Evolutionary conservation across 2,797 vertebrate species (phyloP).

Genomic region (Hapalemur alaotrensis): DNA sequence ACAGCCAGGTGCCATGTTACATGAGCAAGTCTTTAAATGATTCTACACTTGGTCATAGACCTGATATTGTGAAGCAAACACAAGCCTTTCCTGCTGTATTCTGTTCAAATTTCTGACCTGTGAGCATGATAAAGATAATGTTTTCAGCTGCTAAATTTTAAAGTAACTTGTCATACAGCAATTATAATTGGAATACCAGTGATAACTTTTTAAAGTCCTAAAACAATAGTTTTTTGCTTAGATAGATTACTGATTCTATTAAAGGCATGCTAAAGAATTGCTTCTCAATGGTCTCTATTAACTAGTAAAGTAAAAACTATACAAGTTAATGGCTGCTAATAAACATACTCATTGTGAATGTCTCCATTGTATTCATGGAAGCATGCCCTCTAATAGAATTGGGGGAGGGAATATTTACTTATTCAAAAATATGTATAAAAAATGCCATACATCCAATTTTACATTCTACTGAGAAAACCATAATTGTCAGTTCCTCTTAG

Average conservation of each 20-base stretch:
- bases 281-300: background rate
- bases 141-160: background rate
- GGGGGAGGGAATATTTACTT: background rate
- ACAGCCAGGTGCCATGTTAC: background rate
- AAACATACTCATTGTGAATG: background rate
- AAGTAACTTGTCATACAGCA: background rate
- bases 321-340: background rate
- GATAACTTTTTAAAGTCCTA: background rate
- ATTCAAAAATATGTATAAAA: background rate
- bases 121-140: background rate
- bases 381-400: background rate
- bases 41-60: background rate
- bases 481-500: background rate
- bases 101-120: background rate
- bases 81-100: background rate
- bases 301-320: background rate
- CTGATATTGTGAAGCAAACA: background rate
- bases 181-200: background rate
- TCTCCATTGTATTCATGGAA: background rate
- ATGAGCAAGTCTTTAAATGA: background rate
- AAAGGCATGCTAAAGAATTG: background rate
- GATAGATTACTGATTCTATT: background rate
- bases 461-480: background rate
- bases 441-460: background rate
- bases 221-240: background rate